A percentile compares a stretch with the other conserved stretches of the same genome.
phyloP scores from a whole-genome alignment of 2,113 vertebrate species.

The Eolophus roseicapilla region DNA sequence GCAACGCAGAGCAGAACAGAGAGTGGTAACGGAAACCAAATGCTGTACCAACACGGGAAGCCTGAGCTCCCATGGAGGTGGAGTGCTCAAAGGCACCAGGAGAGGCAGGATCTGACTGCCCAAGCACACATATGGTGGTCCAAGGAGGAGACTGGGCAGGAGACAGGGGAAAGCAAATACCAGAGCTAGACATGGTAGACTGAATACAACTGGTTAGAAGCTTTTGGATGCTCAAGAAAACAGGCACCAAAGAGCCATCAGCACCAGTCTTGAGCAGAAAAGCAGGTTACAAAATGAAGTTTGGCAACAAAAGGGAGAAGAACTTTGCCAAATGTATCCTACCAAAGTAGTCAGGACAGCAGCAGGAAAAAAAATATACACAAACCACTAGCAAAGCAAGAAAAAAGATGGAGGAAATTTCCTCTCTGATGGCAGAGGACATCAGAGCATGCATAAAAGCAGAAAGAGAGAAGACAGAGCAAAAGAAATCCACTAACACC shows the following conservation, averaged over 20 bases:
- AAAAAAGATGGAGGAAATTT: background rate
- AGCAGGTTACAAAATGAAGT: background rate
- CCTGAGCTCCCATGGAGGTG: background rate
- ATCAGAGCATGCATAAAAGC: background rate
- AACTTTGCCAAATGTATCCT: background rate
- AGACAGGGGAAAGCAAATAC: background rate
- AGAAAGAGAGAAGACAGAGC: background rate
- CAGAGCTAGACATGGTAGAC: background rate
- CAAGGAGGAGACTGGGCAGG: background rate
- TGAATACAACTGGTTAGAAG: background rate
- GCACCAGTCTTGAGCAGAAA: background rate
- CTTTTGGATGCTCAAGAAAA: background rate
- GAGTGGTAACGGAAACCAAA: background rate
- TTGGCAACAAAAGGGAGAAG: background rate
- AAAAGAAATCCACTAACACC: background rate
- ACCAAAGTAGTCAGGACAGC: background rate
- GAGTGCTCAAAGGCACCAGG: background rate
- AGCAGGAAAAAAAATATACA: background rate
- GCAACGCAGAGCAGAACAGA: background rate
- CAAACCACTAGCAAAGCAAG: background rate
- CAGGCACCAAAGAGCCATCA: background rate
- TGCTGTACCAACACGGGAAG: rapidly evolving
- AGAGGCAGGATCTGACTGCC: background rate
- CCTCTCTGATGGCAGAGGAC: background rate
- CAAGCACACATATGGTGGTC: background rate